These are phyloP conservation scores for Actinernus sp. DNA, from an alignment of 92 coral and sea anemone species.

Conservation along the genomic window DNA sequence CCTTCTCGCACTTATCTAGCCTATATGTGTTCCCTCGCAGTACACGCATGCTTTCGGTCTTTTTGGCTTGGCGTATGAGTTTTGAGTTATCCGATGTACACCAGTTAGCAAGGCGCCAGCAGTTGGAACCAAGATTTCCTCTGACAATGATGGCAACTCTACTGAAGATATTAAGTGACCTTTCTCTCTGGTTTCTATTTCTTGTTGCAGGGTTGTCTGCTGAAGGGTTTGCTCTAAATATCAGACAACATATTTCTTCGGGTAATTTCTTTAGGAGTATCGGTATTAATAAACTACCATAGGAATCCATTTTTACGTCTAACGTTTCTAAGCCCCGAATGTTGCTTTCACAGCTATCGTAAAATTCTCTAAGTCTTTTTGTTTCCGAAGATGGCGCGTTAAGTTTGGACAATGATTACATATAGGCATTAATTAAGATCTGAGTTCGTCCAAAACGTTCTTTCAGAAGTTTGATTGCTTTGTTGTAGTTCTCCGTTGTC, in stretches of 20 bases:
- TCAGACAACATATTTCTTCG: conserved; percentile 1
- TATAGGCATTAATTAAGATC: conserved; percentile 63
- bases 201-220: conserved; percentile 25
- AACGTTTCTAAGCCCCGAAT: conserved; percentile 66
- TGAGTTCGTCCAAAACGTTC: conserved; percentile 72
- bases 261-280: conserved; percentile 19
- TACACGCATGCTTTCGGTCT: conserved; percentile 1
- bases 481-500: conserved; percentile 56
- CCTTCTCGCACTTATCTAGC: neutral
- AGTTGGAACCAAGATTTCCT: conserved; percentile 15
- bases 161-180: conserved; percentile 3
- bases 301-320: conserved; percentile 60
- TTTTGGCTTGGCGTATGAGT: neutral
- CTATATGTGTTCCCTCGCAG: conserved; percentile 12
- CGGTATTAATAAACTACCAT: conserved; percentile 19
- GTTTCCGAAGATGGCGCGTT: conserved; percentile 36
- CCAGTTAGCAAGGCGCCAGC: conserved; percentile 10
- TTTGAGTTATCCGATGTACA: conserved; percentile 1
- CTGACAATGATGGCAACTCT: neutral
- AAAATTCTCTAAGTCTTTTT: conserved; percentile 47
- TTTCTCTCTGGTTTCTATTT: conserved; percentile 27
- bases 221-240: conserved; percentile 18
- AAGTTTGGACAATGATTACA: conserved; percentile 65
- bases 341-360: conserved; percentile 62
- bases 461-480: conserved; percentile 66